Evolutionary conservation across 2,797 vertebrate species (phyloP).

Genomic region (Melanotaenia pygmaea): DNA sequence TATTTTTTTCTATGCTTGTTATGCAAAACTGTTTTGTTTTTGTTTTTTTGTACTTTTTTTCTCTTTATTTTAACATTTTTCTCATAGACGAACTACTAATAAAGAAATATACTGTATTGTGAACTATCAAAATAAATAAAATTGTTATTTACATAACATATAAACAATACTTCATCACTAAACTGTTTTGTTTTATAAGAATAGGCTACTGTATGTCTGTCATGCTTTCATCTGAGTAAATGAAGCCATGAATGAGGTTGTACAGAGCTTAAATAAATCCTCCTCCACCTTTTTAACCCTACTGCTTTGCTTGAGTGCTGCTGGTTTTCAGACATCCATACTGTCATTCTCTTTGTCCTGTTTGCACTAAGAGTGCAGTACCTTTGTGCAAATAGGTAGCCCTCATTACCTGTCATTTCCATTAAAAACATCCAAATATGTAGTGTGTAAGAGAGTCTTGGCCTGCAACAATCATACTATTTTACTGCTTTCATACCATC

Average conservation of each 20-base stretch:
- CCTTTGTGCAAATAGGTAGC: conserved; percentile 63
- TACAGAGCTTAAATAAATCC: conserved; percentile 68
- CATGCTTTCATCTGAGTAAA: conserved; percentile 76
- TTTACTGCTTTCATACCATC: conserved; percentile 31
- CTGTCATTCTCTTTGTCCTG: conserved; percentile 27
- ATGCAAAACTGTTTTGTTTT: conserved; percentile 29
- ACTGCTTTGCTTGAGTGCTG: conserved; percentile 60
- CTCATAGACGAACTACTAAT: conserved; percentile 68
- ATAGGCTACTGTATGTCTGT: conserved; percentile 81
- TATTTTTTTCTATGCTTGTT: conserved; percentile 40
- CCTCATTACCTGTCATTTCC: conserved; percentile 32
- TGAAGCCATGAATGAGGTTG: conserved; percentile 76
- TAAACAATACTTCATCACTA: conserved; percentile 78
- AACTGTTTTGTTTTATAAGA: conserved; percentile 65
- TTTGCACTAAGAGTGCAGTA: conserved; percentile 45
- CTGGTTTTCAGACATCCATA: conserved; percentile 67
- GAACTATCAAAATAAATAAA: conserved; percentile 87
- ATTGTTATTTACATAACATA: conserved; percentile 86
- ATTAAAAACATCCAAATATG: conserved; percentile 30
- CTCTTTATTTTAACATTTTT: conserved; percentile 45
- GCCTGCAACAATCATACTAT: conserved; percentile 24
- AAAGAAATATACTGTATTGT: conserved; percentile 86
- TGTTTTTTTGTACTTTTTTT: conserved; percentile 25
- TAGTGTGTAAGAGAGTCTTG: conserved; percentile 5
- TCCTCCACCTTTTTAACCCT: conserved; percentile 32